Conservation (phyloP, 2,797 vertebrate species). For the Neostethus bicornis region DNA sequence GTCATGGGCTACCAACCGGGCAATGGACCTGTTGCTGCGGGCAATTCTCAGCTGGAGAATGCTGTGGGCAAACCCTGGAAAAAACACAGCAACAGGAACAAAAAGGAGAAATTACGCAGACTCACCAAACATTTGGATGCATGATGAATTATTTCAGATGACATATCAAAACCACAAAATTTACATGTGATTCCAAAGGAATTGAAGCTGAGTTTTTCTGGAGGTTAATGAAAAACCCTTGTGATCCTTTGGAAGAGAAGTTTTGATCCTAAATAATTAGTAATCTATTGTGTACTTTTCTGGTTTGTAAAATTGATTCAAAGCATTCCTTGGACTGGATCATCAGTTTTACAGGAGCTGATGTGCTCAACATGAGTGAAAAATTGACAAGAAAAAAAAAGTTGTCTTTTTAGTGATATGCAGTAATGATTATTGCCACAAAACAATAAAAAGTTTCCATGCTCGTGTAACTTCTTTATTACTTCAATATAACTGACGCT, state of each 20-base stretch:
- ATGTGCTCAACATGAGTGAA: constrained; percentile 1
- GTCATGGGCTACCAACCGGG: constrained; percentile 89
- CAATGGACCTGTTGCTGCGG: constrained; percentile 64
- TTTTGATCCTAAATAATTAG: constrained; percentile 13
- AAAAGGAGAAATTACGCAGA: constrained; percentile 93
- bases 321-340: constrained; percentile 37
- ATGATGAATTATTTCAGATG: constrained; percentile 65
- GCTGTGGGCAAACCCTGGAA: constrained; percentile 91
- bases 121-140: constrained; percentile 92
- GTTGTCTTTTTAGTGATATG: constrained; percentile 4
- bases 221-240: constrained; percentile 7
- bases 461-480: neutral
- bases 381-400: neutral
- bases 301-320: constrained; percentile 21
- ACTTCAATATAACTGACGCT: neutral
- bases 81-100: constrained; percentile 95
- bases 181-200: constrained; percentile 41
- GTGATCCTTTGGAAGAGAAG: constrained; percentile 9
- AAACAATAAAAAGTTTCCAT: constrained; percentile 11
- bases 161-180: constrained; percentile 1
- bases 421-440: constrained; percentile 6
- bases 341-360: constrained; percentile 17
- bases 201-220: constrained; percentile 12
- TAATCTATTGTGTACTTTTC: neutral
- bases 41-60: constrained; percentile 44